Evolutionary conservation across 2,113 vertebrate species (phyloP).

Genomic region (Macquaria australasica): DNA sequence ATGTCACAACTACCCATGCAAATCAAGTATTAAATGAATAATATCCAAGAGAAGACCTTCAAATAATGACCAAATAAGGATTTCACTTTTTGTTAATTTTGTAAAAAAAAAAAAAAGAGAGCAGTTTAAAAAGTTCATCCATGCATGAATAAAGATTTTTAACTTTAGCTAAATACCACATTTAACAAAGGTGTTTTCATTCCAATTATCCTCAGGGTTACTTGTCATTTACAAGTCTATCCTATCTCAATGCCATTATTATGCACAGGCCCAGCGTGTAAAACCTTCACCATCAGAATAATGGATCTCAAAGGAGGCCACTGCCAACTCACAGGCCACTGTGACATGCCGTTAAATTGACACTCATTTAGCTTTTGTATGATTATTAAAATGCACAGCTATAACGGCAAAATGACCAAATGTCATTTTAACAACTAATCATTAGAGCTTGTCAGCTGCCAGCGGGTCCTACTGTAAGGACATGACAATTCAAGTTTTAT

Average conservation of each 20-base stretch:
- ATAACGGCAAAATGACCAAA: conserved; percentile 47
- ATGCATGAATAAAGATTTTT: neutral
- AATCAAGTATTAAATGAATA: neutral
- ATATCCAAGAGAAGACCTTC: neutral
- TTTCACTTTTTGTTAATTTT: neutral
- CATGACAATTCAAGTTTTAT: conserved; percentile 48
- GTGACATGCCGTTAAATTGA: conserved; percentile 47
- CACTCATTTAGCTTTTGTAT: conserved; percentile 47
- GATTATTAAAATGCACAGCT: conserved; percentile 52
- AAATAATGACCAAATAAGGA: neutral
- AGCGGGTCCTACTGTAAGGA: neutral
- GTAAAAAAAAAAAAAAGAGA: neutral
- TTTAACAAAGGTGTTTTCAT: conserved; percentile 27
- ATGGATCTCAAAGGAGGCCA: conserved; percentile 54
- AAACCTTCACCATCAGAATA: conserved; percentile 53
- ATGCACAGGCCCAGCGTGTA: conserved; percentile 36
- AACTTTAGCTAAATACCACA: neutral
- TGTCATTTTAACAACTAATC: conserved; percentile 56
- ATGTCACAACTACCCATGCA: neutral
- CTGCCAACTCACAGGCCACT: conserved; percentile 32
- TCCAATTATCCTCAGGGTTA: conserved; percentile 4
- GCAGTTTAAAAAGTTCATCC: neutral
- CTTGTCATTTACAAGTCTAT: conserved; percentile 34
- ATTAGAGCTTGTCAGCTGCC: conserved; percentile 43
- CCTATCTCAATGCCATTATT: conserved; percentile 23